Percentiles rank a stretch among this genome's conserved stretches.
These are phyloP conservation scores for Zosterops japonicus DNA, from an alignment of 2,113 vertebrate species.

Conservation along the genomic window DNA sequence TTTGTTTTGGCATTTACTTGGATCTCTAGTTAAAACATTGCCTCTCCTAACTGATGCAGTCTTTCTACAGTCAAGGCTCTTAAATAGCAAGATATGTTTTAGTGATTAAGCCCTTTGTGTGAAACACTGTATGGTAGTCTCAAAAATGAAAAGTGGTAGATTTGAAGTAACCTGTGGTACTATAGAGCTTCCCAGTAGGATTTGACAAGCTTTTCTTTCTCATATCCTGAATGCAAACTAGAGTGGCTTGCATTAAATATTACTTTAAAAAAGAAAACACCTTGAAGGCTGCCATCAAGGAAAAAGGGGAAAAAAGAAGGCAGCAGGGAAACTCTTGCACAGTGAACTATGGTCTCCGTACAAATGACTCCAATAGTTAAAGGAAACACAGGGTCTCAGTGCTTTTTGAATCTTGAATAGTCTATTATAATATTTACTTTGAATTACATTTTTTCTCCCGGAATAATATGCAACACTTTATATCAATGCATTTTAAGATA, in stretches of 20 bases:
- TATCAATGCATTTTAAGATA: neutral
- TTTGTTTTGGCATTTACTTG: neutral
- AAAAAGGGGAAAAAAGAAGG: neutral
- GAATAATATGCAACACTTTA: neutral
- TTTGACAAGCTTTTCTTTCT: conserved; percentile 24
- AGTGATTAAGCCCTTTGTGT: neutral
- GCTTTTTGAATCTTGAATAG: neutral
- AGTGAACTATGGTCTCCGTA: neutral
- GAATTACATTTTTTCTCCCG: neutral
- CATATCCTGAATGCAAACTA: neutral
- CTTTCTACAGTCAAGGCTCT: neutral
- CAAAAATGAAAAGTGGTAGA: neutral
- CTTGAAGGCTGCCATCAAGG: neutral
- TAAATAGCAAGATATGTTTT: neutral
- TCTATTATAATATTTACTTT: conserved; percentile 3
- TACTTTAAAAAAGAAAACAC: neutral
- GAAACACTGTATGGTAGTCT: neutral
- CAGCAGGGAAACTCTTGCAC: neutral
- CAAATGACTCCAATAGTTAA: neutral
- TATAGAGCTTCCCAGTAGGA: neutral
- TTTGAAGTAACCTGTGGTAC: neutral
- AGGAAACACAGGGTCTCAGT: neutral
- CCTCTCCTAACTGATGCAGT: neutral
- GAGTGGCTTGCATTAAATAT: neutral
- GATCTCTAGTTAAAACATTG: neutral